phyloP scores from a whole-genome alignment of 2,113 vertebrate genomes.

The Calyptomena viridis region DNA sequence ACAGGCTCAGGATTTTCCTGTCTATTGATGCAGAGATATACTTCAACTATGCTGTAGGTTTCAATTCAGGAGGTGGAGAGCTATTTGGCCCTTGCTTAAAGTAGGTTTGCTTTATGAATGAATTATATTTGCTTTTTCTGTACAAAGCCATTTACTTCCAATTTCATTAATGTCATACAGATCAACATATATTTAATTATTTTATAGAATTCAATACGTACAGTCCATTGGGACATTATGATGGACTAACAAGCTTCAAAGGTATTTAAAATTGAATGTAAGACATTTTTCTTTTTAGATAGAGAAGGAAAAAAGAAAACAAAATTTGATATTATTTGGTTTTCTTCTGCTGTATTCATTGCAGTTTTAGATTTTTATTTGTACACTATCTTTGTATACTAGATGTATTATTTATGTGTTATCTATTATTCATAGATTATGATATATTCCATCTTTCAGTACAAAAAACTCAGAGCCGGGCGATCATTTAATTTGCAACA shows the following conservation, averaged over 20 bases:
- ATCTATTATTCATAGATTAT: neutral
- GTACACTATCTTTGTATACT: neutral
- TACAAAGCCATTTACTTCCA: neutral
- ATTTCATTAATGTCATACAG: neutral
- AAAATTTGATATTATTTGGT: neutral
- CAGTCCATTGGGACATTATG: neutral
- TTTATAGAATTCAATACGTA: neutral
- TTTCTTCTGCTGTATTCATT: neutral
- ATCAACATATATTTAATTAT: neutral
- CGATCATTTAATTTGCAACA: neutral
- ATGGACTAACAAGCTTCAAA: neutral
- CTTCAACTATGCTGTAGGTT: fast-evolving
- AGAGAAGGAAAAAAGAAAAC: neutral
- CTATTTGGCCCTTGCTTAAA: neutral
- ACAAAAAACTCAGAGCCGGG: neutral
- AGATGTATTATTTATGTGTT: neutral
- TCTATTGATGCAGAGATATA: neutral
- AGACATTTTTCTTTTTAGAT: neutral
- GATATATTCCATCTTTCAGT: neutral
- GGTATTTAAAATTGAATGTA: neutral
- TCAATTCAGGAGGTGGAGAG: neutral
- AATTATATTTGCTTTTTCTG: neutral
- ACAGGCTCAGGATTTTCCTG: neutral
- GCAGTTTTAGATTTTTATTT: neutral
- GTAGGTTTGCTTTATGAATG: neutral